A percentile compares a stretch with the other conserved stretches of the same genome.
Evolutionary conservation across 2,797 vertebrate genomes (phyloP).

Genomic region (Monodelphis domestica): DNA sequence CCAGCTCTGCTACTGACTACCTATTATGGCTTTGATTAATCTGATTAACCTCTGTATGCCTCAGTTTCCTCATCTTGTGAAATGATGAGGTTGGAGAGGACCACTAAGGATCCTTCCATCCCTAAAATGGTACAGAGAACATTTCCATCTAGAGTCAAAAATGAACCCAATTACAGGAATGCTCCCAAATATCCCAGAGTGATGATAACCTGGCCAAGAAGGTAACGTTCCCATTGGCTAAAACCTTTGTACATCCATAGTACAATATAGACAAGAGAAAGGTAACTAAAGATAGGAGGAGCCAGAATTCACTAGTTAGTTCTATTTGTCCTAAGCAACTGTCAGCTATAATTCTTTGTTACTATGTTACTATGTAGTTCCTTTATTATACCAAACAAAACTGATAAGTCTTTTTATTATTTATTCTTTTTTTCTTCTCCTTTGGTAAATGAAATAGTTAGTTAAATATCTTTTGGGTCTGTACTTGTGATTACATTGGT

Average conservation of each 20-base stretch:
- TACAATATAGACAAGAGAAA: not conserved
- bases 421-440: slow-evolving; percentile 26
- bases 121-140: not conserved
- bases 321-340: not conserved
- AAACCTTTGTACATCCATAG: not conserved
- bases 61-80: not conserved
- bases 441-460: slow-evolving; percentile 8
- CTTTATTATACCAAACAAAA: slow-evolving; percentile 21
- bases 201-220: not conserved
- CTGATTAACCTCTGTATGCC: not conserved
- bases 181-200: not conserved
- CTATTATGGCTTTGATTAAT: not conserved
- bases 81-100: not conserved
- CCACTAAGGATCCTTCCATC: no score
- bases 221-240: not conserved
- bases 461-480: not conserved
- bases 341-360: not conserved
- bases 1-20: not conserved
- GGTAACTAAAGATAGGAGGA: not conserved
- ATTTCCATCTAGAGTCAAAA: not conserved
- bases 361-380: not conserved
- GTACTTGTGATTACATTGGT: not conserved
- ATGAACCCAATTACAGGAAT: not conserved
- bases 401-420: slow-evolving; percentile 24
- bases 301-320: not conserved